Evolutionary conservation across 2,888 invertebrate genomes (phyloP).

Genomic region (Melanostoma mellinum): DNA sequence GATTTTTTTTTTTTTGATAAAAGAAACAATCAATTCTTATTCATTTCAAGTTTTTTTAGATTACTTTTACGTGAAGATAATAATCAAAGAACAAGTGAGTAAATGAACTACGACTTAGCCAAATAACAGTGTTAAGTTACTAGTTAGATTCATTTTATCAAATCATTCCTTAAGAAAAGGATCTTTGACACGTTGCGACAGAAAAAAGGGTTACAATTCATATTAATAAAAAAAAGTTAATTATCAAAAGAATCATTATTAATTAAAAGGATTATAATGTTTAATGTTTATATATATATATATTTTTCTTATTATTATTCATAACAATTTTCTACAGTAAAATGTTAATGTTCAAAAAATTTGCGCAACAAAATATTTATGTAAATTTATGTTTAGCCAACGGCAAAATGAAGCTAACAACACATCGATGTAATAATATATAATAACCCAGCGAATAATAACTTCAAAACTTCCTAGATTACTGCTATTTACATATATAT

Average conservation of each 20-base stretch:
- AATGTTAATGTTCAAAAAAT: constrained; percentile 57
- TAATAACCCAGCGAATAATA: constrained; percentile 43
- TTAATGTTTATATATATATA: constrained; percentile 57
- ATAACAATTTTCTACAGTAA: constrained; percentile 72
- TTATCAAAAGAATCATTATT: constrained; percentile 19
- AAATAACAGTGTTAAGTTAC: constrained; percentile 35
- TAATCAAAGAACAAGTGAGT: constrained; percentile 49
- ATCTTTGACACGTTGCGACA: constrained; percentile 49
- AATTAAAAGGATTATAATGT: constrained; percentile 36
- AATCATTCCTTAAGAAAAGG: constrained; percentile 37
- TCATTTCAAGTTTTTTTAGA: background rate
- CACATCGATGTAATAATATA: constrained; percentile 14
- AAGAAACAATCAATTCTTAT: constrained; percentile 23
- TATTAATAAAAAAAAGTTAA: constrained; percentile 8
- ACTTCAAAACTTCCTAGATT: constrained; percentile 51
- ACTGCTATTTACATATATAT: constrained; percentile 6
- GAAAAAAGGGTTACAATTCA: constrained; percentile 15
- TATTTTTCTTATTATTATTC: constrained; percentile 72
- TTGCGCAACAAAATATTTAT: constrained; percentile 45
- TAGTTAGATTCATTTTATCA: constrained; percentile 7
- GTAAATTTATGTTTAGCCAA: constrained; percentile 36
- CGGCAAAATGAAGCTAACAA: constrained; percentile 41
- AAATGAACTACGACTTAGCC: constrained; percentile 42
- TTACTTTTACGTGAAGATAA: constrained; percentile 41
- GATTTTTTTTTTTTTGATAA: constrained; percentile 1